These are phyloP conservation scores for Nephrotoma appendiculata DNA, from an alignment of 2,888 invertebrate species.

Conservation along the genomic window DNA sequence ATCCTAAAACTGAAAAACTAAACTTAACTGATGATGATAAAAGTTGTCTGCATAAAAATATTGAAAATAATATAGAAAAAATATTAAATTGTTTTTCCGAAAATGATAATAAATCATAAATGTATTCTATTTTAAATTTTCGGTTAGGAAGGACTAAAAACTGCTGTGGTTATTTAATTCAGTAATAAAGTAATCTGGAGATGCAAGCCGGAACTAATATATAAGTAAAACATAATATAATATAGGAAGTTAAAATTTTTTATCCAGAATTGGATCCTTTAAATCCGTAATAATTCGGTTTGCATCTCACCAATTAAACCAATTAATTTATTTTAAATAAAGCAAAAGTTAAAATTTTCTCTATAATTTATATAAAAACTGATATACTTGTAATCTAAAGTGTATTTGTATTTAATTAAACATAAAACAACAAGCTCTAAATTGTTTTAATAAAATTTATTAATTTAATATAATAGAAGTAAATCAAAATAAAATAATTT, in stretches of 20 bases:
- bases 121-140: neutral
- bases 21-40: neutral
- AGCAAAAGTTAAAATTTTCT: neutral
- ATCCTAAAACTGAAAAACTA: neutral
- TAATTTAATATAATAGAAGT: neutral
- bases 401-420: neutral
- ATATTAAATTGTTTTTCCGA: conserved; percentile 4
- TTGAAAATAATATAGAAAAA: conserved; percentile 5
- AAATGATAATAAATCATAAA: neutral
- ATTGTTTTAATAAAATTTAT: neutral
- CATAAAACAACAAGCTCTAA: neutral
- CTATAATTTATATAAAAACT: neutral
- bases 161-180: neutral
- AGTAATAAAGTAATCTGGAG: neutral
- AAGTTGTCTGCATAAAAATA: conserved; percentile 1
- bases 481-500: neutral
- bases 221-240: neutral
- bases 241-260: neutral
- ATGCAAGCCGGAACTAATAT: neutral
- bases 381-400: neutral
- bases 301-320: neutral
- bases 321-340: neutral
- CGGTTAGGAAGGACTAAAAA: neutral
- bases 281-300: neutral
- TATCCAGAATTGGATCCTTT: neutral